Base-by-base conservation (phyloP, 1,140 invertebrate species). In the Diachasmimorpha longicaudata region DNA sequence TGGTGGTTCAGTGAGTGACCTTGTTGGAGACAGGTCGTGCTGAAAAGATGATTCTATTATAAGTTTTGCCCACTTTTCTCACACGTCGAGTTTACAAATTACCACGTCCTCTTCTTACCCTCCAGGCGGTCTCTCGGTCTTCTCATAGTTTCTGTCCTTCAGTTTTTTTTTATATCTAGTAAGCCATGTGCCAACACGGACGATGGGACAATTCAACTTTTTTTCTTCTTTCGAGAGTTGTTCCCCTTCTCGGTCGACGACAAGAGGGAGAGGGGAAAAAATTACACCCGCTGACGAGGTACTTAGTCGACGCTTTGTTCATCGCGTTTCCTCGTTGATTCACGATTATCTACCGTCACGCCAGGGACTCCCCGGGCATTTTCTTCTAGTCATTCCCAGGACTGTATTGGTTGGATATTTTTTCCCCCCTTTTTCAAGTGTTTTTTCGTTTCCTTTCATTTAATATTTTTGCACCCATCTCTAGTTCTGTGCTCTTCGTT, bases 11-110 rank as follows among this genome's bases (percentile, higher is more conserved):
- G 21, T 52, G 37, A 25, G 55, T 44, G 69, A 71, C 52, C 74
- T 78, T 74, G 67, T 25, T 23, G 58, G 58, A 31, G 72, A 78
- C 69, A 72, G 69, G 68, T 75, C 76, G 72, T 25, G 69, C 72
- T 75, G 67, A 75, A 78, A 78, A 78, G 73, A 78, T 75, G 72
- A 78, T 78, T 78, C 77, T 78, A 78, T 78, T 78, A 78, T 75
- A 78, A 78, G 77, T 78, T 78, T 78, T 68, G 73, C 69, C 77
- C 72, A 78, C 77, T 78, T 78, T 75, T 78, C 73, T 78, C 69
- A 71, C 77, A 78, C 73, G 77, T 75, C 68, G 70, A 78, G 72
- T 75, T 78, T 78, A 78, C 77, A 78, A 75, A 78, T 78, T 78
- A 73, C 73, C 46, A 66, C 68, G 39, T 70, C 70, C 46, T 36